Conservation (phyloP, 2,797 vertebrate species). For the Rhabdophis nuchalis region DNA sequence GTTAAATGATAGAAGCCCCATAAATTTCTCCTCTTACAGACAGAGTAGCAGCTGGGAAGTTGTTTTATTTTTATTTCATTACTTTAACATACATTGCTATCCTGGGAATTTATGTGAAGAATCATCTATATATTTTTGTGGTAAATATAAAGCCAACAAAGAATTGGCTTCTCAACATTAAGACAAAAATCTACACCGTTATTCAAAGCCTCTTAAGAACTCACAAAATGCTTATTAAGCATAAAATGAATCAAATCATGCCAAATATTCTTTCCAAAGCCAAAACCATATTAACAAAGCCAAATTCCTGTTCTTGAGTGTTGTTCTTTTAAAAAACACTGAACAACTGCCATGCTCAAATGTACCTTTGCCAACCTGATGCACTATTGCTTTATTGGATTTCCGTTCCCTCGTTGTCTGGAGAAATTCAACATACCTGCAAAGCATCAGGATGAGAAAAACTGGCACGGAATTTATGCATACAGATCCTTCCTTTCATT, state of each 20-base stretch:
- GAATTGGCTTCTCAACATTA: background rate
- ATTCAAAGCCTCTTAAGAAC: background rate
- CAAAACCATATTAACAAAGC: background rate
- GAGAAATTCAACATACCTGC: background rate
- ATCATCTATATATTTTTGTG: background rate
- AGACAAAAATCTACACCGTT: background rate
- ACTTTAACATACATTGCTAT: background rate
- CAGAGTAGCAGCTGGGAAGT: background rate
- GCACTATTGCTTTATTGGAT: background rate
- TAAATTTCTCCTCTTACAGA: background rate
- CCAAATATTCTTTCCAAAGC: background rate
- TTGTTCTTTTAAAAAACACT: background rate
- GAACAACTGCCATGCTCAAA: background rate
- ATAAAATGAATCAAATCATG: background rate
- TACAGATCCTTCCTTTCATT: background rate
- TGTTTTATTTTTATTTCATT: background rate
- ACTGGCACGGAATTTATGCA: background rate
- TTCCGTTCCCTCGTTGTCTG: background rate
- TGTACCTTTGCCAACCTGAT: background rate
- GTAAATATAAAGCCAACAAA: background rate
- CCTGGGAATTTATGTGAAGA: background rate
- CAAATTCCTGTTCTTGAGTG: background rate
- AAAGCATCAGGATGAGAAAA: background rate
- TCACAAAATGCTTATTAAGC: background rate
- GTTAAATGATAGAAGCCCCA: background rate